Conservation (phyloP, 1,140 invertebrate genomes). For the Drosophila carrolli region DNA sequence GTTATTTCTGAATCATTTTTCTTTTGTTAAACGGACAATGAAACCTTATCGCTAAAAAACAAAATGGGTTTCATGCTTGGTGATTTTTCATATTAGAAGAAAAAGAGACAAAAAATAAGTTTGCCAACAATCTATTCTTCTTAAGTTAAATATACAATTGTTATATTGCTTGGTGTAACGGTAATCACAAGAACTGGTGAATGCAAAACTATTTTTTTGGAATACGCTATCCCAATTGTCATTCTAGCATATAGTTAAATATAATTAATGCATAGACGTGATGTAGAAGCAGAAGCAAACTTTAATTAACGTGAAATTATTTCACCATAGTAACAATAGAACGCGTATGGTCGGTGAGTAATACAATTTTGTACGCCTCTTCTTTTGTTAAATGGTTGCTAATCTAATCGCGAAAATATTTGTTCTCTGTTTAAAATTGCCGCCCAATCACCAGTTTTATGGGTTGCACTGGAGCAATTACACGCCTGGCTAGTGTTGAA, state of each 20-base stretch:
- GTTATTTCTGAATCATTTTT: background rate
- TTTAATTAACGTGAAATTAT: too few species aligned
- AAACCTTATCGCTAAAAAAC: background rate
- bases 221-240: too few species aligned
- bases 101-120: too few species aligned
- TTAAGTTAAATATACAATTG: too few species aligned
- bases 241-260: too few species aligned
- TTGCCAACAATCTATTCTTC: too few species aligned
- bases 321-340: background rate
- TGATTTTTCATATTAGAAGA: background rate
- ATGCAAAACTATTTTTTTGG: too few species aligned
- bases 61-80: background rate
- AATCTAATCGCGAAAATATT: background rate
- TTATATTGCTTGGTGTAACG: too few species aligned
- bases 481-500: background rate
- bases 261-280: too few species aligned
- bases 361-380: background rate
- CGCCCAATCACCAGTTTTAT: background rate
- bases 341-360: background rate
- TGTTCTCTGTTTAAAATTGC: background rate
- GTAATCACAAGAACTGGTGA: too few species aligned
- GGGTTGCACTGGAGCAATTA: background rate
- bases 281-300: too few species aligned
- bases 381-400: background rate
- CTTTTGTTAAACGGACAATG: conserved; percentile 8